These are phyloP conservation scores for Aleiodes sp. DNA, from an alignment of 1,140 invertebrate genomes.

Conservation along the genomic window DNA sequence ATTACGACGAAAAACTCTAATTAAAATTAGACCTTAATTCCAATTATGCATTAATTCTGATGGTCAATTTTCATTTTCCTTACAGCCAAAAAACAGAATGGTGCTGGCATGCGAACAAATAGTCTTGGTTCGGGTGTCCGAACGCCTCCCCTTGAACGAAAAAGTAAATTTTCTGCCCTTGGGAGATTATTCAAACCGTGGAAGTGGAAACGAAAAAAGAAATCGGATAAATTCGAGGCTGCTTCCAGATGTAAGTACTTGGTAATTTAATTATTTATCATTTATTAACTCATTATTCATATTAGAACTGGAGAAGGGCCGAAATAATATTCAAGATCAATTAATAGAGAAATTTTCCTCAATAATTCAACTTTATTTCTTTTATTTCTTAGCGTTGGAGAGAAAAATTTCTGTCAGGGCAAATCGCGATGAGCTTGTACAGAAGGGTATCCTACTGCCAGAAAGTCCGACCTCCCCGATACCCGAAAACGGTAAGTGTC, in stretches of 20 bases:
- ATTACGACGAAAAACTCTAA: no score
- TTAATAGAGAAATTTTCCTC: no score
- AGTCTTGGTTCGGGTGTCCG: conserved; percentile 82
- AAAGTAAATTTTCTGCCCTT: conserved; percentile 92
- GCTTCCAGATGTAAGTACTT: conserved; percentile 89
- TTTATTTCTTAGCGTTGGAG: conserved; percentile 82
- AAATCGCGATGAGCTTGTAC: conserved; percentile 94
- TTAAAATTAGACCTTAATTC: not conserved
- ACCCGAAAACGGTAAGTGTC: conserved; percentile 78
- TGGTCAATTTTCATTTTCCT: conserved; percentile 60
- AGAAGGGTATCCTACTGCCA: conserved; percentile 93
- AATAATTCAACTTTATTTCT: not conserved
- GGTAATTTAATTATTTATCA: not conserved
- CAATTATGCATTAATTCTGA: not conserved
- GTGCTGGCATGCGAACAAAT: conserved; percentile 84
- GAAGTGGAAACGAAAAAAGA: conserved; percentile 99
- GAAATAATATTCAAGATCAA: no score
- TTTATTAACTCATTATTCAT: not conserved
- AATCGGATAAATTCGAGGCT: conserved; percentile 96
- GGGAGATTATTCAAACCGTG: conserved; percentile 96
- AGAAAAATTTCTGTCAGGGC: conserved; percentile 97
- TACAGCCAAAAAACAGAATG: conserved; percentile 94
- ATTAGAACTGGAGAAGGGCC: no score
- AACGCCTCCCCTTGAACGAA: conserved; percentile 84
- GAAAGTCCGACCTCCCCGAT: conserved; percentile 85